Evolutionary conservation across 2,888 invertebrate species (phyloP).

Genomic region (Oscheius myriophilus): DNA sequence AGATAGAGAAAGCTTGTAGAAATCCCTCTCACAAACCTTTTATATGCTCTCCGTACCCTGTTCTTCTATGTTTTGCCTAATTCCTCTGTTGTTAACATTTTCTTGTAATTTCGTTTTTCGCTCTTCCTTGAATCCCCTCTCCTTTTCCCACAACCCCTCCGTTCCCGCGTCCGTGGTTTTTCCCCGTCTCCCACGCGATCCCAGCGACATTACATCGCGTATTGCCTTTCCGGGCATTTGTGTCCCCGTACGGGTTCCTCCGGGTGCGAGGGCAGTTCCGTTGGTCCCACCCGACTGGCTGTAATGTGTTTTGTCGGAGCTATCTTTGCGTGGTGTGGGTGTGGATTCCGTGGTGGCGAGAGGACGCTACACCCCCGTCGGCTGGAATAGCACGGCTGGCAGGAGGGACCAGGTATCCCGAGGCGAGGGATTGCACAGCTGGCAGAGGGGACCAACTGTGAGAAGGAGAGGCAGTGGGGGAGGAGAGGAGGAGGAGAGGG

Average conservation of each 20-base stretch:
- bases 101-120: no score
- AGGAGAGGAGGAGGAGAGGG: constrained; percentile 8
- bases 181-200: no score
- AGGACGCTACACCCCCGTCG: constrained; percentile 7
- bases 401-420: neutral
- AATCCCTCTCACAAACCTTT: neutral
- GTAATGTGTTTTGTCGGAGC: constrained; percentile 32
- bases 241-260: neutral
- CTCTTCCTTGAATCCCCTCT: no score
- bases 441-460: neutral
- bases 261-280: constrained; percentile 15
- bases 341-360: constrained; percentile 4
- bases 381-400: neutral
- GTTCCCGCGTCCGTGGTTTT: no score
- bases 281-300: constrained; percentile 5
- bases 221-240: neutral
- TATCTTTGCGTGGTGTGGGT: constrained; percentile 32
- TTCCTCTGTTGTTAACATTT: no score
- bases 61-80: no score
- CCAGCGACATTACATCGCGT: neutral
- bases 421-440: neutral
- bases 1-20: neutral
- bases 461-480: constrained; percentile 13
- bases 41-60: no score
- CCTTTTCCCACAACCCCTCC: no score